phyloP scores from a whole-genome alignment of 2,797 vertebrate genomes.

The Triplophysa bombifrons region DNA sequence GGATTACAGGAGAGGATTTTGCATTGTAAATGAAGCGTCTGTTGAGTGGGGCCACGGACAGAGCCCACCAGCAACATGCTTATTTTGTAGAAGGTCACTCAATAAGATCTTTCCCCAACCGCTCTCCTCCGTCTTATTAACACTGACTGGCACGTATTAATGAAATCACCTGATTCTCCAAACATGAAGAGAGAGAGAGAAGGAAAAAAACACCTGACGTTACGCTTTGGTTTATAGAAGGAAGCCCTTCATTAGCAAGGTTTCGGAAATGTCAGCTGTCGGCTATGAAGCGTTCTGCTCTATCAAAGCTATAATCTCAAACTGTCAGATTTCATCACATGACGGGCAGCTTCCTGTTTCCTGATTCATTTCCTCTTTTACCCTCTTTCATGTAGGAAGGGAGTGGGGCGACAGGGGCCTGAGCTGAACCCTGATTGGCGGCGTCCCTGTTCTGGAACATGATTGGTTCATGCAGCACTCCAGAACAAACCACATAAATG shows the following conservation, averaged over 20 bases:
- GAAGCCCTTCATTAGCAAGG: conserved; percentile 56
- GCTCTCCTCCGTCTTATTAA: conserved; percentile 50
- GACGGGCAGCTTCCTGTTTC: conserved; percentile 74
- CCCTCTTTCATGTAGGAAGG: not conserved
- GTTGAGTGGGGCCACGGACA: conserved; percentile 78
- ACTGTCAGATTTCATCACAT: conserved; percentile 87
- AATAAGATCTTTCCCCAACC: conserved; percentile 85
- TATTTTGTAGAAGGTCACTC: conserved; percentile 89
- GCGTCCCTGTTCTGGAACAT: not conserved
- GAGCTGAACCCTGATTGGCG: conserved; percentile 22
- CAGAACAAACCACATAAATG: not conserved
- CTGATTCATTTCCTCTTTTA: not conserved
- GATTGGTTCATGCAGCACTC: too few relatives aligned
- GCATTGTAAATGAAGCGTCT: conserved; percentile 85
- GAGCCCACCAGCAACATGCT: conserved; percentile 85
- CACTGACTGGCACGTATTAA: conserved; percentile 56
- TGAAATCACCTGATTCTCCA: conserved; percentile 55
- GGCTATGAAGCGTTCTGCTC: conserved; percentile 86
- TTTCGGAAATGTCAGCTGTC: conserved; percentile 72
- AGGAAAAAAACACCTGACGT: conserved; percentile 14
- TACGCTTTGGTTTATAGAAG: conserved; percentile 45
- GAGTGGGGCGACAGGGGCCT: not conserved
- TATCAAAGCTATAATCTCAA: conserved; percentile 86
- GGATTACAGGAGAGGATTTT: conserved; percentile 85
- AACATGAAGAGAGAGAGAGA: conserved; percentile 49